Conservation (phyloP, 2,888 invertebrate genomes). For the Cryptosula pallasiana region DNA sequence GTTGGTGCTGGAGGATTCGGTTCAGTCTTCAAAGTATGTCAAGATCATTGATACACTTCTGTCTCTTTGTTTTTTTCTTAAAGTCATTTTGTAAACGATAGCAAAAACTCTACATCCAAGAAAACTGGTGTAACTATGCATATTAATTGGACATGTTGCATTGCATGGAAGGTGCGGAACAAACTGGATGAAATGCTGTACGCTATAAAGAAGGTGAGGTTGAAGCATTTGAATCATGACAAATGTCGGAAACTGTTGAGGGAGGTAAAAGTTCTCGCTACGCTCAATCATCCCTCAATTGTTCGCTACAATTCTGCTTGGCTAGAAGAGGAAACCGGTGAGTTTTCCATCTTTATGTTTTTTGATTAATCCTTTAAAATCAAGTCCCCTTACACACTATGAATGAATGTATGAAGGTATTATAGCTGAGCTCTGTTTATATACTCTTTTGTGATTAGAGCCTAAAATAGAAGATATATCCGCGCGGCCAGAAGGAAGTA, state of each 20-base stretch:
- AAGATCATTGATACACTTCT: too few species aligned
- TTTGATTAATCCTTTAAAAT: too few species aligned
- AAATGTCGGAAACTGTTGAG: conserved; percentile 18
- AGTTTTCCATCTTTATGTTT: neutral
- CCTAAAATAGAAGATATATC: neutral
- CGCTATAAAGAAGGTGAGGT: conserved; percentile 16
- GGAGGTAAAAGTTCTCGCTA: conserved; percentile 20
- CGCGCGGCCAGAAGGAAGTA: neutral
- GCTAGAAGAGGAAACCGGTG: conserved; percentile 22
- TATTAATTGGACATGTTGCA: too few species aligned
- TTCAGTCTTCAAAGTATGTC: conserved; percentile 14
- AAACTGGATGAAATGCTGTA: conserved; percentile 19
- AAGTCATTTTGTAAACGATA: too few species aligned
- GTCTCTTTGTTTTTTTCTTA: too few species aligned
- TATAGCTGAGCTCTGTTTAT: neutral
- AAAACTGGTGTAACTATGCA: too few species aligned
- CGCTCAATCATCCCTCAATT: conserved; percentile 6
- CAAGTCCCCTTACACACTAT: too few species aligned
- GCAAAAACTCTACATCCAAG: too few species aligned
- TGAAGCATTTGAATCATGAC: conserved; percentile 1
- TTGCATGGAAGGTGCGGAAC: conserved; percentile 1
- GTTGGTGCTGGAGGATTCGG: conserved; percentile 22
- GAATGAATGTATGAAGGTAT: neutral
- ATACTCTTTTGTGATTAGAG: neutral
- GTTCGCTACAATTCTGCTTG: conserved; percentile 24